Conservation (phyloP, 2,888 invertebrate genomes). For the Ptychoptera contaminata region DNA sequence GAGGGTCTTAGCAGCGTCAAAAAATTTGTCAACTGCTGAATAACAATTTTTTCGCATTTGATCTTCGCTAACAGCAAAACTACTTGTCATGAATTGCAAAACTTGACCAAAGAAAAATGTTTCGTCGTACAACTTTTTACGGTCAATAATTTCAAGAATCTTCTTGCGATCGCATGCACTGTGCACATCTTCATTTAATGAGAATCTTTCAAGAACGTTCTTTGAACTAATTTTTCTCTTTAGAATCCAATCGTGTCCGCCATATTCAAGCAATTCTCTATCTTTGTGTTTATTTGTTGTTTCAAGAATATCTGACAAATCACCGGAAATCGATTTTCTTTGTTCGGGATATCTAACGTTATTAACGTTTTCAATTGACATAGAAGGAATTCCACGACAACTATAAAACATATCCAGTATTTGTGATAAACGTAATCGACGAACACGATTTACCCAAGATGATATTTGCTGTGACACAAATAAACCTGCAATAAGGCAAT, state of each 20-base stretch:
- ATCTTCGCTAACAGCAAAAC: slow-evolving; percentile 18
- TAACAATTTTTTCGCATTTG: slow-evolving; percentile 34
- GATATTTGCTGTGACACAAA: slow-evolving; percentile 33
- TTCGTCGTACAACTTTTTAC: slow-evolving; percentile 18
- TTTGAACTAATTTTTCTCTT: not conserved
- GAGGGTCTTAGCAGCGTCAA: slow-evolving; percentile 28
- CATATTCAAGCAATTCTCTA: not conserved
- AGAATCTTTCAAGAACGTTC: no score
- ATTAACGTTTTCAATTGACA: slow-evolving; percentile 30
- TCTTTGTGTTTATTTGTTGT: not conserved
- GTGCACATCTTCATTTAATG: slow-evolving; percentile 6
- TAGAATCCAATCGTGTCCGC: not conserved
- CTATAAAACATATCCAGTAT: slow-evolving; percentile 54
- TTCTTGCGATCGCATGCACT: slow-evolving; percentile 12
- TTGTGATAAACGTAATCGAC: slow-evolving; percentile 41
- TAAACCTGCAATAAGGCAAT: slow-evolving; percentile 1
- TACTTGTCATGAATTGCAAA: slow-evolving; percentile 16
- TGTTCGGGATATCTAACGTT: no score
- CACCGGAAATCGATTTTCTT: not conserved
- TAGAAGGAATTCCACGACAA: slow-evolving; percentile 40
- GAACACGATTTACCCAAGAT: slow-evolving; percentile 35
- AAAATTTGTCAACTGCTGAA: slow-evolving; percentile 34
- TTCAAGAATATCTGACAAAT: no score
- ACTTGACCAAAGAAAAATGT: slow-evolving; percentile 22
- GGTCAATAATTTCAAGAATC: slow-evolving; percentile 12